These are phyloP conservation scores for Drosophila pectinifera DNA, from an alignment of 1,140 invertebrate species.

Conservation along the genomic window DNA sequence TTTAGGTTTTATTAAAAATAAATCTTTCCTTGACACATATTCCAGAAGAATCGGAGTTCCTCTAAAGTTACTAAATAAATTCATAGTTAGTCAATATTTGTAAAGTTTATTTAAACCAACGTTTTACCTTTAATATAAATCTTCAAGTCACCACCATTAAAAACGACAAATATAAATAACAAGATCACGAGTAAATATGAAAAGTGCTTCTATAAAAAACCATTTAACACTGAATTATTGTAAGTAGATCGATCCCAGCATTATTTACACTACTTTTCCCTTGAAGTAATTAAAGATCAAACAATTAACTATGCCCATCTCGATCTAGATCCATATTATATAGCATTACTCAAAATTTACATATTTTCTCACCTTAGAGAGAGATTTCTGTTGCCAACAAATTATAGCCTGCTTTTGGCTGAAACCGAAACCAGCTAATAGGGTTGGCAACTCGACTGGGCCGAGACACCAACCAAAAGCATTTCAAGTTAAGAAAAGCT, in stretches of 20 bases:
- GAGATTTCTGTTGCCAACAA: no score
- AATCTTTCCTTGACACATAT: not conserved
- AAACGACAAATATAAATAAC: not conserved
- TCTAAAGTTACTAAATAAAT: no score
- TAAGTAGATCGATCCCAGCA: not conserved
- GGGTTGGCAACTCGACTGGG: not conserved
- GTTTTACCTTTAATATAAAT: no score
- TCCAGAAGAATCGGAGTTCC: not conserved
- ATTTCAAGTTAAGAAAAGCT: not conserved
- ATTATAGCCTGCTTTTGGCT: conserved; percentile 12
- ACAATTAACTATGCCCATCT: not conserved
- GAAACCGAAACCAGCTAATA: not conserved
- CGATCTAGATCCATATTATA: not conserved
- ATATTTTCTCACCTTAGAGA: no score
- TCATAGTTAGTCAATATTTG: not conserved
- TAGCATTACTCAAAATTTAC: not conserved
- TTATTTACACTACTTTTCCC: not conserved
- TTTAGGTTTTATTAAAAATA: no score
- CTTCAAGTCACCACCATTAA: not conserved
- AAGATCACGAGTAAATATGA: not conserved
- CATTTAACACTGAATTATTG: conserved; percentile 1
- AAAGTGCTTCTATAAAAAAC: conserved; percentile 11
- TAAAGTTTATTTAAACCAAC: not conserved
- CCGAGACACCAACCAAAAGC: not conserved
- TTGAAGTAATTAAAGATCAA: conserved; percentile 12